These are phyloP conservation scores for Acanthisitta chloris DNA, from an alignment of 2,113 vertebrate genomes.

Conservation along the genomic window DNA sequence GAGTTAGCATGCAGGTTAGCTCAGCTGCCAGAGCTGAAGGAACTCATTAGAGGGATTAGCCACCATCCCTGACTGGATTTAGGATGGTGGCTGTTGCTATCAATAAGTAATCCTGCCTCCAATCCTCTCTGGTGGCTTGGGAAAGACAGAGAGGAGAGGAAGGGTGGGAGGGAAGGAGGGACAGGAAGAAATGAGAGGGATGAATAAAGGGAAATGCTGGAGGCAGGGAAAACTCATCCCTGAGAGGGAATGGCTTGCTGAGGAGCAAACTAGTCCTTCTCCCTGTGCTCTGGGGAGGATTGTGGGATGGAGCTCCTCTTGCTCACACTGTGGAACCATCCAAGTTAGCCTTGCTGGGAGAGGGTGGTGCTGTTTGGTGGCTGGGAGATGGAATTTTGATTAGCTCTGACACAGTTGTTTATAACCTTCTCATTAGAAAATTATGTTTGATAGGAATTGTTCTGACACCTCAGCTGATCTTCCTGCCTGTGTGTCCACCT, in stretches of 20 bases:
- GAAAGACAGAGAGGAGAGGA: not conserved
- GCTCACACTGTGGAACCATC: not conserved
- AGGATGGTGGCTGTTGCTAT: constrained; percentile 5
- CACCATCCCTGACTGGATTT: constrained; percentile 21
- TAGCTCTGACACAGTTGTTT: constrained; percentile 61
- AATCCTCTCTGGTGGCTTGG: not conserved
- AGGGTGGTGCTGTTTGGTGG: not conserved
- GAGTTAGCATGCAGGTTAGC: not conserved
- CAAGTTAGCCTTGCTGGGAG: not conserved
- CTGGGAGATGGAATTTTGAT: constrained; percentile 66
- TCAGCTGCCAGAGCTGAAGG: not conserved
- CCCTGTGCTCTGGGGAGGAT: not conserved
- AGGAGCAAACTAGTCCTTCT: not conserved
- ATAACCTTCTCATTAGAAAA: constrained; percentile 82
- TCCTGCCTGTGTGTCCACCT: not conserved
- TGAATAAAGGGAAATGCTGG: not conserved
- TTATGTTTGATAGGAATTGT: constrained; percentile 79
- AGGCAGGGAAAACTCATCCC: not conserved
- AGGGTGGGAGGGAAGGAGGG: not conserved
- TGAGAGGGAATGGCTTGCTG: not conserved
- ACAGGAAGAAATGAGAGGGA: not conserved
- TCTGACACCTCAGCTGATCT: constrained; percentile 72
- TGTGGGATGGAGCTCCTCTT: accelerated
- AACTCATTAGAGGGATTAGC: constrained; percentile 52
- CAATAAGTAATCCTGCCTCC: constrained; percentile 30